A percentile compares a stretch with the other conserved stretches of the same genome.
phyloP scores from a whole-genome alignment of 2,113 vertebrate species.

The Mugil cephalus region DNA sequence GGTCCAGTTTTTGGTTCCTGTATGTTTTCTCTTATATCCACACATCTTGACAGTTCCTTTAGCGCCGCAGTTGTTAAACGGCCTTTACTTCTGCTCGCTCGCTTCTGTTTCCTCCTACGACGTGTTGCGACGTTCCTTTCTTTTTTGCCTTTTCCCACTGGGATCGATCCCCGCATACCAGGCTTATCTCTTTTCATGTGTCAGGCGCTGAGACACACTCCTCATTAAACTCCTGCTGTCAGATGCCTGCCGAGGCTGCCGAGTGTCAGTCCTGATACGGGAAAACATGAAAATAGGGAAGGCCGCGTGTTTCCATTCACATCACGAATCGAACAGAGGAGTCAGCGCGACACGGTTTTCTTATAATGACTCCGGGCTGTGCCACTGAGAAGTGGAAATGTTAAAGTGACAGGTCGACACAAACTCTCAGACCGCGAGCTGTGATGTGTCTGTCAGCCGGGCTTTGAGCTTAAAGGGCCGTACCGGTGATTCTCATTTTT shows the following conservation, averaged over 20 bases:
- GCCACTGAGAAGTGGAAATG: not conserved
- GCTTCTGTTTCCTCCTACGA: not conserved
- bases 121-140: not conserved
- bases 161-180: too few relatives aligned
- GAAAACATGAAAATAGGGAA: not conserved
- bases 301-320: not conserved
- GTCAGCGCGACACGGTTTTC: not conserved
- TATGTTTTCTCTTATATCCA: not conserved
- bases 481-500: not conserved
- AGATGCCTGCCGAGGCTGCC: not conserved
- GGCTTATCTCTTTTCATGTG: slow-evolving; percentile 4
- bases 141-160: not conserved
- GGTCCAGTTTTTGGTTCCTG: not conserved
- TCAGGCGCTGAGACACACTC: not conserved
- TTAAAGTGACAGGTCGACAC: not conserved
- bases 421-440: not conserved
- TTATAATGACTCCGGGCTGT: not conserved
- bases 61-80: not conserved
- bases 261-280: not conserved
- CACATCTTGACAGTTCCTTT: not conserved
- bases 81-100: not conserved
- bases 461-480: not conserved
- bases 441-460: not conserved
- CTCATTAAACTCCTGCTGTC: slow-evolving; percentile 45
- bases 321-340: not conserved